Conservation (phyloP, 2,888 invertebrate species). For the Pollenia angustigena region DNA sequence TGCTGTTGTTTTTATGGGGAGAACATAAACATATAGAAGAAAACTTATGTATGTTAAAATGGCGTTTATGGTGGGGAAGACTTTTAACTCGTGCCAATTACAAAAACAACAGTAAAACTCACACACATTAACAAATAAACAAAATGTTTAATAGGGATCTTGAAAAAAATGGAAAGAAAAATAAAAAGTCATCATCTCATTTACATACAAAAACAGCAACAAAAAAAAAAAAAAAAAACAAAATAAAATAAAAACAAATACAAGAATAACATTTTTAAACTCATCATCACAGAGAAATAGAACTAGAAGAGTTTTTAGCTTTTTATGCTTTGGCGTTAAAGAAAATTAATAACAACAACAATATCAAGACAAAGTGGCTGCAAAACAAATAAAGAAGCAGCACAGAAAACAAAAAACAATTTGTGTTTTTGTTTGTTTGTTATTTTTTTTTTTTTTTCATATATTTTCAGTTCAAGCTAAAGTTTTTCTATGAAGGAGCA, state of each 20-base stretch:
- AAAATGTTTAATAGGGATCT: conserved; percentile 24
- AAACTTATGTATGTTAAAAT: background rate
- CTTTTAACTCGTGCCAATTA: conserved; percentile 53
- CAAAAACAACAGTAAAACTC: conserved; percentile 17
- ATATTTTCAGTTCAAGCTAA: conserved; percentile 36
- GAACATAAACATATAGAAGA: background rate
- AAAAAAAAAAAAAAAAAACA: background rate
- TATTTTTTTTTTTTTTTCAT: conserved; percentile 30
- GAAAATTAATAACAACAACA: conserved; percentile 26
- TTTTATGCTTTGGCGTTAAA: conserved; percentile 32
- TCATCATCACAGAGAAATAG: conserved; percentile 22
- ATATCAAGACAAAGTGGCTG: conserved; percentile 11
- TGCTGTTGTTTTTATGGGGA: background rate
- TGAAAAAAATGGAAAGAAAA: background rate
- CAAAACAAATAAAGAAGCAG: conserved; percentile 21
- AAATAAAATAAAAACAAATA: background rate
- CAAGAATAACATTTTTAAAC: background rate
- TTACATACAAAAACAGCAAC: conserved; percentile 7
- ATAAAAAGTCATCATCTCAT: conserved; percentile 4
- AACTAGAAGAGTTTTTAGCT: conserved; percentile 9
- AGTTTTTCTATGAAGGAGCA: conserved; percentile 58
- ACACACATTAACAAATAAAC: conserved; percentile 37
- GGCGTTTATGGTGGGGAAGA: conserved; percentile 5
- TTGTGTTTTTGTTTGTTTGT: conserved; percentile 29
- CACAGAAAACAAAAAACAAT: conserved; percentile 20